Evolutionary conservation across 2,113 vertebrate genomes (phyloP), one percentile per base, ranked within the genome.

Genomic region (Microtus richardsoni): DNA sequence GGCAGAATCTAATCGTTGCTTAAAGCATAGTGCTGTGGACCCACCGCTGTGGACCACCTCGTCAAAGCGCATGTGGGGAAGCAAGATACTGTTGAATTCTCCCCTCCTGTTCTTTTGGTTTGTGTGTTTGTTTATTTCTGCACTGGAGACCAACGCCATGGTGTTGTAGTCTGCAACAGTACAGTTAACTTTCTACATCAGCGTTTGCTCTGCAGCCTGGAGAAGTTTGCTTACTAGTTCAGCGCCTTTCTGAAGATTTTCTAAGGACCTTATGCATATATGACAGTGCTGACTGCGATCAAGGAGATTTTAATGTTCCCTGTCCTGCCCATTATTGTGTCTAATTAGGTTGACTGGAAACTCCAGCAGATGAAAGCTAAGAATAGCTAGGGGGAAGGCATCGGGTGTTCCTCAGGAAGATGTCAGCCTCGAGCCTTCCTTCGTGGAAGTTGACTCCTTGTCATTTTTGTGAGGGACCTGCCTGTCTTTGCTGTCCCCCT

Each of bases 201-300:
- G 58, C 28, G 28, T 93, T 52, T 84, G 77, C 62, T 41, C 7
- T 39, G 17, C 39, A 68, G 33, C 11, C 30, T 49, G 70, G 36
- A 22, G 83, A 54, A 68, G 58, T 54, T 90, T 93, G 92, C 33
- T 89, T 92, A 52, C 3, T 64, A 52, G 41, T 79, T 33, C 58
- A 71, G 71, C 62, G 64, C 26, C 62, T n/a, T 89, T 74, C 73
- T 83, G n/a, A 89, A 78, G 52, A 93, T 78, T 89, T 95, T 66
- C 73, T 62, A 49, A 93, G 64, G 44, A 64, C 64, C 52, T 71
- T 83, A 7, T 70, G 30, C 2, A 8, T 78, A 60, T 60, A 16
- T 92, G 49, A 89, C 68, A 62, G 2, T 84, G 14, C 30, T 84
- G 80, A 41, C 58, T 10, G 14, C 28, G 58, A 30, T 62, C 89